Base-by-base conservation (phyloP, 2,888 invertebrate species). In the Pediacus dermestoides region DNA sequence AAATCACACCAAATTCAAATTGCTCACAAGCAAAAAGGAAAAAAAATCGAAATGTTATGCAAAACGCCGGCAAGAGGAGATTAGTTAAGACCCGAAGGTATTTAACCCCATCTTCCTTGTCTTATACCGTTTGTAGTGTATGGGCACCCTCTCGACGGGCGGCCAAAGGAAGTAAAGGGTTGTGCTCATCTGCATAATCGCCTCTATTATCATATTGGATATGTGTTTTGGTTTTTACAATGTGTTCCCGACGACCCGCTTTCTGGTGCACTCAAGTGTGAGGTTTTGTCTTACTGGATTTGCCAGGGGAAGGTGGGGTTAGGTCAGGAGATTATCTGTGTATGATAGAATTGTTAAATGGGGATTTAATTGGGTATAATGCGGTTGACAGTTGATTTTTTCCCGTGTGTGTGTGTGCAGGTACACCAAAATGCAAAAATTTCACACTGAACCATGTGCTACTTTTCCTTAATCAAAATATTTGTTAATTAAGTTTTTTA, bases 101-200 rank as follows among this genome's bases (percentile, higher is more conserved):
- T 53, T 52, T 49, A 50, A 55, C 55, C 53, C 52, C 52, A 44
- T 52, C 48, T 48, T 50, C 38, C 50, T 50, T 50, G 52, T 53
- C 50, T 52, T 48, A 23, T 10, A 23, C 10, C 10, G 28, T 14
- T 28, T 14, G 28, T 11, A n/a, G n/a, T 14, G 13, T 12, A 13
- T 28, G 11, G 28, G 30, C 43, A 41, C 42, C 45, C 31, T 48
- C 51, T 31, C 56, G 32, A 39, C 57, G 55, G 55, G 56, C 42
- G 36, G 52, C 40, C 50, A 30, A 31, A 41, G 38, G 36, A 52
- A 46, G 46, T 37, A 48, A 58, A 51, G 57, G 58, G 55, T 54
- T 52, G 43, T 18, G n/a, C 40, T 35, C 44, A 63, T 64, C 57
- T 62, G 52, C 63, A 64, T 64, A 64, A 64, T 64, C 64, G 60